A percentile compares a stretch with the other conserved stretches of the same genome.
Evolutionary conservation across 2,888 invertebrate genomes (phyloP).

Genomic region (Drosophila rubida): DNA sequence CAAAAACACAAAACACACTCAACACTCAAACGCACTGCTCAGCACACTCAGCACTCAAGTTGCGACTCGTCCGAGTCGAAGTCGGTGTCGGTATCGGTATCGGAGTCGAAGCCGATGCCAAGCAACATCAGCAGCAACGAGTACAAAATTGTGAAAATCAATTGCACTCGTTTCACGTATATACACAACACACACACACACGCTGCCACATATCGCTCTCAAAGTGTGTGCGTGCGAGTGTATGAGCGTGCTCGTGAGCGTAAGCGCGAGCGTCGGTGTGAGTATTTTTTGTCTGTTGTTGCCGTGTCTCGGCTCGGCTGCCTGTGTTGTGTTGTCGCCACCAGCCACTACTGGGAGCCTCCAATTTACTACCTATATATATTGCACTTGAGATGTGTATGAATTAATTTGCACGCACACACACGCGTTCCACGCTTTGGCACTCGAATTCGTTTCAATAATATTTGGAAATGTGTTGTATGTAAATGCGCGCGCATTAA

Average conservation of each 20-base stretch:
- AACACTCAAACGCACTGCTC: constrained; percentile 17
- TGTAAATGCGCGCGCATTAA: constrained; percentile 48
- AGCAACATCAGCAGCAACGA: constrained; percentile 29
- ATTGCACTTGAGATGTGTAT: constrained; percentile 38
- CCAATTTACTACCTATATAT: constrained; percentile 5
- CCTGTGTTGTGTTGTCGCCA: constrained; percentile 28
- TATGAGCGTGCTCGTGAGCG: constrained; percentile 14
- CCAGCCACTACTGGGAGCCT: constrained; percentile 22
- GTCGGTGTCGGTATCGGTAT: background rate
- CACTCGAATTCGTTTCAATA: constrained; percentile 13
- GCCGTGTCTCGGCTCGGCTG: constrained; percentile 22
- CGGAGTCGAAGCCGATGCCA: constrained; percentile 28
- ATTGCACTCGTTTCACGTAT: constrained; percentile 66
- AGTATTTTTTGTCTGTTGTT: constrained; percentile 48
- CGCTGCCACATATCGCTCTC: constrained; percentile 25
- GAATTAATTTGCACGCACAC: constrained; percentile 18
- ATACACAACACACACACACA: constrained; percentile 49
- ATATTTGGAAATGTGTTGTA: constrained; percentile 19
- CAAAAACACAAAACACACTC: constrained; percentile 36
- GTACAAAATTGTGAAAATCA: constrained; percentile 50
- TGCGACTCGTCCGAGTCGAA: constrained; percentile 28
- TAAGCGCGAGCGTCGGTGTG: constrained; percentile 37
- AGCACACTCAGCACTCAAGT: constrained; percentile 35
- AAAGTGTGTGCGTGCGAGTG: constrained; percentile 7
- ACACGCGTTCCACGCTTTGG: constrained; percentile 2